Evolutionary conservation across 2,113 vertebrate species (phyloP).

Genomic region (Regulus satrapa): DNA sequence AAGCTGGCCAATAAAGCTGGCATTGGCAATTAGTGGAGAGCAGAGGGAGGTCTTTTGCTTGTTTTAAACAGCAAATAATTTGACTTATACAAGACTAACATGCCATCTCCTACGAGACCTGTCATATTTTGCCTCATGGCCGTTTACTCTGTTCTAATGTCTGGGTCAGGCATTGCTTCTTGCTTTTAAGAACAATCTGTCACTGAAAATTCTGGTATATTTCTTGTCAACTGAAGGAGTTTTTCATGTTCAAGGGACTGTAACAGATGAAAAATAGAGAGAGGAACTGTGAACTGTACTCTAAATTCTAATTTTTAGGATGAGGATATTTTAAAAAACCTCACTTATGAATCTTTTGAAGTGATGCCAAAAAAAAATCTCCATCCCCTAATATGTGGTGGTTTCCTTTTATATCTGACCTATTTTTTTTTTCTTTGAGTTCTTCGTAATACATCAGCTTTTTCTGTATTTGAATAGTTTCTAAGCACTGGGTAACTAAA

Average conservation of each 20-base stretch:
- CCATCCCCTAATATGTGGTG: background rate
- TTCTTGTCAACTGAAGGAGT: background rate
- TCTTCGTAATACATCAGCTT: background rate
- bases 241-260: background rate
- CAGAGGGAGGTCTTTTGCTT: background rate
- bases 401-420: conserved; percentile 50
- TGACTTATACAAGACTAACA: background rate
- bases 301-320: conserved; percentile 19
- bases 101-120: background rate
- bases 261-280: conserved; percentile 25
- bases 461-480: background rate
- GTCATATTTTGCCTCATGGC: background rate
- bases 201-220: background rate
- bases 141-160: background rate
- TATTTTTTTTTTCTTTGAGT: conserved; percentile 4
- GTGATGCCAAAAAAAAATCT: background rate
- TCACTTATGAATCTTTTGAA: background rate
- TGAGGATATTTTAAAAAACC: background rate
- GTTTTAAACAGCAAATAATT: background rate
- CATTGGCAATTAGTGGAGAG: background rate
- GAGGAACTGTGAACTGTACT: background rate
- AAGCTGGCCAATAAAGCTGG: background rate
- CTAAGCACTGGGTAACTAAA: background rate
- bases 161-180: background rate
- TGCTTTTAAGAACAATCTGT: background rate